Percentiles rank a stretch among this genome's conserved stretches.
These are phyloP conservation scores for Ctenopoma kingsleyae DNA, from an alignment of 2,797 vertebrate genomes.

Conservation along the genomic window DNA sequence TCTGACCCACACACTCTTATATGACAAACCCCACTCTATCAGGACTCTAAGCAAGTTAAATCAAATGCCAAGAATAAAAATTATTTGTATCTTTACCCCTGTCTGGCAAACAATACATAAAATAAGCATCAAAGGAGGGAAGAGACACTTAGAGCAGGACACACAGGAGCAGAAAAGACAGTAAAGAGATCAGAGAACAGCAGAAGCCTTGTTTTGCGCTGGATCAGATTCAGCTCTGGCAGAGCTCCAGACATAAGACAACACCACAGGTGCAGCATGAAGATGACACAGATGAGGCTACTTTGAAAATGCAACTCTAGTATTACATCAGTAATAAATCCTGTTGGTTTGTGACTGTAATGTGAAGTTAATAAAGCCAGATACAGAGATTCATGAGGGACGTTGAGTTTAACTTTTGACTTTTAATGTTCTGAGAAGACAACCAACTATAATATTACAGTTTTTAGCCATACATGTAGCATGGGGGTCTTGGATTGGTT, in stretches of 20 bases:
- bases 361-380: too few relatives aligned
- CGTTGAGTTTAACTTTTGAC: too few relatives aligned
- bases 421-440: too few relatives aligned
- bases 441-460: too few relatives aligned
- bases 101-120: slow-evolving; percentile 5
- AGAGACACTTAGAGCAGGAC: not conserved
- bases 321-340: not conserved
- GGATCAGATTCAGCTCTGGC: slow-evolving; percentile 21
- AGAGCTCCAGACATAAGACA: slow-evolving; percentile 8
- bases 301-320: not conserved
- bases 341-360: not conserved
- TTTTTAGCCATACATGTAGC: too few relatives aligned
- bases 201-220: slow-evolving; percentile 10
- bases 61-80: slow-evolving; percentile 13
- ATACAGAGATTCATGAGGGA: too few relatives aligned
- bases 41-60: slow-evolving; percentile 3
- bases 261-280: slow-evolving; percentile 3
- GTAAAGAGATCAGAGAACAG: slow-evolving; percentile 25
- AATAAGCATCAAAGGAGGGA: slow-evolving; percentile 1
- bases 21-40: not conserved
- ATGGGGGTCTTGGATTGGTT: too few relatives aligned
- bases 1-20: too few relatives aligned
- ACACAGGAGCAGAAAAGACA: slow-evolving; percentile 1
- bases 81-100: not conserved
- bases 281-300: not conserved